phyloP scores from a whole-genome alignment of 2,888 invertebrate species.

The Trypoxylon attenuatum region DNA sequence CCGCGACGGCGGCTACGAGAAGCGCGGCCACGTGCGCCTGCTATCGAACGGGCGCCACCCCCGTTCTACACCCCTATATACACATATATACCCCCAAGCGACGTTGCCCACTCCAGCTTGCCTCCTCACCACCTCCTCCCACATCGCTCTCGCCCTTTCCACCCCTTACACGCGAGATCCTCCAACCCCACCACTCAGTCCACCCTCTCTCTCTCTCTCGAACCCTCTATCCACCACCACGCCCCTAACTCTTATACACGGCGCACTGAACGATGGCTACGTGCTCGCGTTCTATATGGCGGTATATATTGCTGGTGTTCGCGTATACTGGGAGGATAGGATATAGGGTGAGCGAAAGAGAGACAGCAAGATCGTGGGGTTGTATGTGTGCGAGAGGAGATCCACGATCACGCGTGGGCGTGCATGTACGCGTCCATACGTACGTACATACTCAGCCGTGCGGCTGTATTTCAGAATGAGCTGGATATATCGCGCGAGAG shows the following conservation, averaged over 20 bases:
- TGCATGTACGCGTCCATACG: conserved; percentile 22
- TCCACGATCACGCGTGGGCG: conserved; percentile 15
- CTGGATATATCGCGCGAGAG: conserved; percentile 62
- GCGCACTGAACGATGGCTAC: conserved; percentile 61
- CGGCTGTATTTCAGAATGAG: conserved; percentile 65
- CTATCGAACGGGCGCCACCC: conserved; percentile 71
- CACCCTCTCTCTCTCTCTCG: conserved; percentile 41
- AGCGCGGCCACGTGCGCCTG: conserved; percentile 72
- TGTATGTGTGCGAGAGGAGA: conserved; percentile 9
- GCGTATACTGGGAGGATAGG: not conserved
- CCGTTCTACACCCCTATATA: conserved; percentile 45
- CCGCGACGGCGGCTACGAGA: conserved; percentile 70
- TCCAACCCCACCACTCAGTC: conserved; percentile 44
- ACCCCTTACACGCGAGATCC: conserved; percentile 33
- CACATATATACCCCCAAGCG: not conserved
- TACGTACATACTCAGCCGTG: conserved; percentile 39
- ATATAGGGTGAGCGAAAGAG: not conserved
- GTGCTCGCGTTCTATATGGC: conserved; percentile 55
- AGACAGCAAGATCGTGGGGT: not conserved
- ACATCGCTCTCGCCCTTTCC: conserved; percentile 31
- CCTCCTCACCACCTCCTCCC: conserved; percentile 44
- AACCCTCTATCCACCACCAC: conserved; percentile 43
- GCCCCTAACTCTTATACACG: conserved; percentile 55
- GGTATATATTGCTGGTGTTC: conserved; percentile 25
- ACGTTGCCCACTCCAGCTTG: conserved; percentile 44